phyloP scores from a whole-genome alignment of 2,888 invertebrate genomes.

The Drosophila greeni region DNA sequence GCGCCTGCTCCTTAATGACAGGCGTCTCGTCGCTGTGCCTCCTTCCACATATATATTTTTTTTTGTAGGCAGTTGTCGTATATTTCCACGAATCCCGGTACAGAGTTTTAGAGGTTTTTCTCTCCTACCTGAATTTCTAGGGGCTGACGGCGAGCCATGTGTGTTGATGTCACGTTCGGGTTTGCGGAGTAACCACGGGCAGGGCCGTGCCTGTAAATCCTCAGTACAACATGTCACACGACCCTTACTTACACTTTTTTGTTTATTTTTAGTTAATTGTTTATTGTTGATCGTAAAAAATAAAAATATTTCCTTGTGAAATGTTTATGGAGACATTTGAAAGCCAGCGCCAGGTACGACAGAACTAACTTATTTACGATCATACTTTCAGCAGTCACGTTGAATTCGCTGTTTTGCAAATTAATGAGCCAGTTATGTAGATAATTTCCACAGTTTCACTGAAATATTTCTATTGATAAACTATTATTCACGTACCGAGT shows the following conservation, averaged over 20 bases:
- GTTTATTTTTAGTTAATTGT: slow-evolving; percentile 43
- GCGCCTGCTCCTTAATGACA: slow-evolving; percentile 45
- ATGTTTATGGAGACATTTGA: slow-evolving; percentile 50
- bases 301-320: slow-evolving; percentile 41
- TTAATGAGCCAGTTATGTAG: slow-evolving; percentile 17
- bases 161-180: slow-evolving; percentile 59
- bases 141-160: slow-evolving; percentile 39
- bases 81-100: slow-evolving; percentile 27
- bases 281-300: slow-evolving; percentile 52
- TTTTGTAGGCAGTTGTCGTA: slow-evolving; percentile 7
- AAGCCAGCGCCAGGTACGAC: slow-evolving; percentile 20
- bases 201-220: slow-evolving; percentile 21
- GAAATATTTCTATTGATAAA: neutral
- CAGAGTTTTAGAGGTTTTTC: neutral
- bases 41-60: slow-evolving; percentile 1
- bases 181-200: slow-evolving; percentile 29
- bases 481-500: neutral
- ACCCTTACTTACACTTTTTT: slow-evolving; percentile 17
- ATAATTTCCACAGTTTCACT: neutral
- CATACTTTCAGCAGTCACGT: slow-evolving; percentile 22
- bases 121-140: slow-evolving; percentile 44
- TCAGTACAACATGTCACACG: slow-evolving; percentile 61
- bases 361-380: slow-evolving; percentile 23
- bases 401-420: slow-evolving; percentile 23
- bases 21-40: slow-evolving; percentile 22